These are phyloP conservation scores for Clivina fossor DNA, from an alignment of 2,888 invertebrate genomes.

Conservation along the genomic window DNA sequence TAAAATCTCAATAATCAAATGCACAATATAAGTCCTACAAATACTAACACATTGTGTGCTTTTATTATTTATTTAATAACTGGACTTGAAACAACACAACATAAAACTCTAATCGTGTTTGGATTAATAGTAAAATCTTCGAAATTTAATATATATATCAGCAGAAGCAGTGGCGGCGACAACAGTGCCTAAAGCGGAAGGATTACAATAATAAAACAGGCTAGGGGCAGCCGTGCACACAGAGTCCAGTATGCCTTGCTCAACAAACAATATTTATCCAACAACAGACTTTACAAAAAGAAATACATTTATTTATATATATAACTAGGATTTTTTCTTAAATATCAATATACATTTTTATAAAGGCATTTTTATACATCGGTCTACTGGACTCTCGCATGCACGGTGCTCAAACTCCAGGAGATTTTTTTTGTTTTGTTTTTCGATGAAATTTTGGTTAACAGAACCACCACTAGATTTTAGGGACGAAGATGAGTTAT, in stretches of 20 bases:
- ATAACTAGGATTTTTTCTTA: no score
- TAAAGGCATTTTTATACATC: constrained; percentile 29
- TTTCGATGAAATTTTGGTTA: no score
- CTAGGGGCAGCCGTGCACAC: neutral
- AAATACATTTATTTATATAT: no score
- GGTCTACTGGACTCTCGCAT: no score
- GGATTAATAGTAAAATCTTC: no score
- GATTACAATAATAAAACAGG: neutral
- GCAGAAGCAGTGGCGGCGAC: constrained; percentile 23
- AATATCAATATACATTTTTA: constrained; percentile 30
- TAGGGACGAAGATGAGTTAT: no score
- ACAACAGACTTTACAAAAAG: constrained; percentile 4
- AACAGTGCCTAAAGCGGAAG: neutral
- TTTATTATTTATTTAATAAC: constrained; percentile 5
- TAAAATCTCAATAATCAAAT: constrained; percentile 32
- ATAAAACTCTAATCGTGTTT: constrained; percentile 16
- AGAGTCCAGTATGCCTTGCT: neutral
- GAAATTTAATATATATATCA: constrained; percentile 18
- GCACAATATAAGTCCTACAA: constrained; percentile 24
- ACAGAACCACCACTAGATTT: no score
- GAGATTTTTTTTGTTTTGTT: no score
- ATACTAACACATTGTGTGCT: constrained; percentile 18
- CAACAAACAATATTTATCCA: constrained; percentile 11
- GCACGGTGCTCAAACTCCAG: constrained; percentile 13
- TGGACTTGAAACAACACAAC: constrained; percentile 24